Conservation (phyloP, 2,797 vertebrate species). For the Paguma larvata region DNA sequence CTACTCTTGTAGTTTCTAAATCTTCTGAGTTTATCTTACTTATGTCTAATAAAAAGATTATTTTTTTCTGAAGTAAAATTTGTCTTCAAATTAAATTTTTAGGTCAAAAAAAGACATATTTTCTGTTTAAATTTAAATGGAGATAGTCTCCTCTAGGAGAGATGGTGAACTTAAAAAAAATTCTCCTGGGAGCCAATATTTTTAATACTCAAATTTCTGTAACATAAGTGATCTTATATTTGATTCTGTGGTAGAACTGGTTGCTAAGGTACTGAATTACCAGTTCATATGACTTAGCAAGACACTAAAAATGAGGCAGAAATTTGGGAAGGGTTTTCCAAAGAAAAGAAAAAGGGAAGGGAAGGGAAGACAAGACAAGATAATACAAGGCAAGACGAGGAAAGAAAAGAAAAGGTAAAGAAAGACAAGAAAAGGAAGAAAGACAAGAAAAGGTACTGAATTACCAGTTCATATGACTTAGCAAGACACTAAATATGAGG, state of each 20-base stretch:
- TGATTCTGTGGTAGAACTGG: slow-evolving; percentile 29
- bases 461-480: too few relatives aligned
- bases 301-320: slow-evolving; percentile 49
- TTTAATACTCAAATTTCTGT: slow-evolving; percentile 62
- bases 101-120: background rate
- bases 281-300: slow-evolving; percentile 51
- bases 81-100: background rate
- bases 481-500: too few relatives aligned
- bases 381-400: too few relatives aligned
- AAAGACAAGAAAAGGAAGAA: background rate
- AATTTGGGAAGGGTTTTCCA: background rate
- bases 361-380: too few relatives aligned
- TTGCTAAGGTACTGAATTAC: slow-evolving; percentile 53
- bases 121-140: slow-evolving; percentile 59
- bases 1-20: background rate
- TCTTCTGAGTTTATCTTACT: background rate
- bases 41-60: background rate
- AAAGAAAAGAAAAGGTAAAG: too few relatives aligned
- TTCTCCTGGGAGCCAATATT: slow-evolving; percentile 39
- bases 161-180: background rate
- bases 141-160: background rate
- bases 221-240: slow-evolving; percentile 72
- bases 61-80: slow-evolving; percentile 7
- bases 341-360: background rate
- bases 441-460: too few relatives aligned